Base-by-base conservation (phyloP, 2,888 invertebrate genomes). In the Oegoconia quadripuncta region DNA sequence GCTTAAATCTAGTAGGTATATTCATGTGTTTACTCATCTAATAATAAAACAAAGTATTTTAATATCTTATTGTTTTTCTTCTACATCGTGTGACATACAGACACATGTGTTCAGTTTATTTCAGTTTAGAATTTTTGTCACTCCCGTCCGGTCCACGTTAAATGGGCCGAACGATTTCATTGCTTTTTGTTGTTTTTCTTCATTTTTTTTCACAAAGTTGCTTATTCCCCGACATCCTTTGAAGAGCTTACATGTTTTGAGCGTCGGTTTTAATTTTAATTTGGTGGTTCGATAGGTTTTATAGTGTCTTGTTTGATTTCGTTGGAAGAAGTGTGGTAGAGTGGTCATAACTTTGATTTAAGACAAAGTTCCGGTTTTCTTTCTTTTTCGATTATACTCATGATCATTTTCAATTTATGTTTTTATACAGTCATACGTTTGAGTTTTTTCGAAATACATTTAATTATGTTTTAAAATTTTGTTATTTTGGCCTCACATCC, bases 41-140 rank as follows among this genome's bases (percentile, higher is more conserved):
- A 34, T 34, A 27, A 34, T 34, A 27, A 25, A n/a, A n/a, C 23
- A 9, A 20, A 16, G 29, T 4, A 20, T 28, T n/a, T 28, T 12
- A 22, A 28, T 17, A 30, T 25, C 29, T 15, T n/a, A 41, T 41
- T 41, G 41, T 41, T 37, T 15, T 16, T 37, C 20, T 28, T n/a
- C n/a, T 13, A 14, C 33, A 34, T 6, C 28, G 13, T 46, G 55
- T 80, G 82, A 86, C 76, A 69, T 65, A 56, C 65, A 69, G 63
- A 56, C 78, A 76, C 84, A 86, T 84, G 79, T 87, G 87, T 72
- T 72, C 67, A 64, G 81, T 78, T 81, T 84, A 86, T 86, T 86
- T 87, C 83, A 84, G 84, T 74, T 64, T 67, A 61, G 66, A 77
- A 84, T 79, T 86, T 84, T 87, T 84, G 87, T 86, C 78, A 78